Evolutionary conservation across 2,888 invertebrate genomes (phyloP).

Genomic region (Drosophila neotestacea): DNA sequence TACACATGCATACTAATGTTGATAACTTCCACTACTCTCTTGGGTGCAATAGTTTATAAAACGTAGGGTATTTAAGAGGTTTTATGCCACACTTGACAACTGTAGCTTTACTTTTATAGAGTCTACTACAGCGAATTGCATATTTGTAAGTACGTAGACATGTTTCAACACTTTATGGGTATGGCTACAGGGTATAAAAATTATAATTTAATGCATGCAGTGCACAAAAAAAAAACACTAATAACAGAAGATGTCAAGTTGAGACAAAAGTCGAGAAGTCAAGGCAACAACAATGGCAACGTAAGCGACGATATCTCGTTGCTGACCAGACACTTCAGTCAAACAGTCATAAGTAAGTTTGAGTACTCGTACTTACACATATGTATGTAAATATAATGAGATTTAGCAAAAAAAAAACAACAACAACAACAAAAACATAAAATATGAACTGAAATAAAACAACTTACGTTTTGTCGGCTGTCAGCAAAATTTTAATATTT

Average conservation of each 20-base stretch:
- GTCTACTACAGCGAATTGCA: slow-evolving; percentile 8
- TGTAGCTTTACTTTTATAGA: neutral
- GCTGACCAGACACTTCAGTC: slow-evolving; percentile 44
- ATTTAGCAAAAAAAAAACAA: slow-evolving; percentile 31
- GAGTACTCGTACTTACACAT: slow-evolving; percentile 16
- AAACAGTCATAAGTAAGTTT: slow-evolving; percentile 41
- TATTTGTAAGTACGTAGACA: slow-evolving; percentile 1
- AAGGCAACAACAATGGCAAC: slow-evolving; percentile 44
- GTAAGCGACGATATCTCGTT: slow-evolving; percentile 38
- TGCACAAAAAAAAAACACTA: slow-evolving; percentile 47
- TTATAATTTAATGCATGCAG: slow-evolving; percentile 67
- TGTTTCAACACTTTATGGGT: slow-evolving; percentile 19
- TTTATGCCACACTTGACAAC: neutral
- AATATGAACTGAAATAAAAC: neutral
- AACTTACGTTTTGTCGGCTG: slow-evolving; percentile 62
- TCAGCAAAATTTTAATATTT: slow-evolving; percentile 52
- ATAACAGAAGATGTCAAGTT: slow-evolving; percentile 72
- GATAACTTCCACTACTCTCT: no score
- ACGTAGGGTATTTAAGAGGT: neutral
- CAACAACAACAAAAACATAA: neutral
- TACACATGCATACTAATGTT: no score
- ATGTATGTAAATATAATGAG: slow-evolving; percentile 41
- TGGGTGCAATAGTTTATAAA: no score
- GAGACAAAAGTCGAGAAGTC: slow-evolving; percentile 76
- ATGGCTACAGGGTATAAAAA: slow-evolving; percentile 51